Conservation (phyloP, 2,113 vertebrate species). For the Brachypodius melanocephalos region DNA sequence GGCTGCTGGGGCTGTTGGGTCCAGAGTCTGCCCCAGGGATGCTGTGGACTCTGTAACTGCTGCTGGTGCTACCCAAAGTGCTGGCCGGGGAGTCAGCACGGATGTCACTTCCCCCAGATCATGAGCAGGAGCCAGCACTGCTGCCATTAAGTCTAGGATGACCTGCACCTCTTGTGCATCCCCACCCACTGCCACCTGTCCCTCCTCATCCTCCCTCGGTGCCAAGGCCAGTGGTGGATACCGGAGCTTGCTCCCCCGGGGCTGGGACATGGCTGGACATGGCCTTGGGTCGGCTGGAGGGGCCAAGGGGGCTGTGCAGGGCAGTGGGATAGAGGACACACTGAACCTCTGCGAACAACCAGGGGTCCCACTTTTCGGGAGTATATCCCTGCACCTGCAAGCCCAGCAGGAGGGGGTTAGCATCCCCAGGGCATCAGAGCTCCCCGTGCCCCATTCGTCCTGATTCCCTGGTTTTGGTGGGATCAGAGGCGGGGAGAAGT, state of each 20-base stretch:
- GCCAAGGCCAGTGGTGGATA: fast-evolving
- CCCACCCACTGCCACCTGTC: not conserved
- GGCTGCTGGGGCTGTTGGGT: not conserved
- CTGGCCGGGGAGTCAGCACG: fast-evolving
- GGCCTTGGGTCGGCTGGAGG: fast-evolving
- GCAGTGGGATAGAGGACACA: not conserved
- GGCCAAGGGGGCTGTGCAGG: not conserved
- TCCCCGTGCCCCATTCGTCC: not conserved
- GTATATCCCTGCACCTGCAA: not conserved
- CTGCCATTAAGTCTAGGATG: not conserved
- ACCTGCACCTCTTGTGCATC: not conserved
- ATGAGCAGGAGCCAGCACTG: not conserved
- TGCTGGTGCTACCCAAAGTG: not conserved
- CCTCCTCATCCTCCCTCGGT: not conserved
- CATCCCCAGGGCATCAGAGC: not conserved
- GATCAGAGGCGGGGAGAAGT: fast-evolving
- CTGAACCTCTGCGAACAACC: not conserved
- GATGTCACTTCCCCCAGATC: fast-evolving
- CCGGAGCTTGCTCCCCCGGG: not conserved
- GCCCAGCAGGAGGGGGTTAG: not conserved
- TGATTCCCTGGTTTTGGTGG: not conserved
- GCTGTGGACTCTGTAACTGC: fast-evolving
- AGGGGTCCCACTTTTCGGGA: not conserved
- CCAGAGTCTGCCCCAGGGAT: too few relatives aligned
- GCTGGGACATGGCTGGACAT: not conserved